phyloP scores from a whole-genome alignment of 2,797 vertebrate species.

The Pseudochirops cupreus region DNA sequence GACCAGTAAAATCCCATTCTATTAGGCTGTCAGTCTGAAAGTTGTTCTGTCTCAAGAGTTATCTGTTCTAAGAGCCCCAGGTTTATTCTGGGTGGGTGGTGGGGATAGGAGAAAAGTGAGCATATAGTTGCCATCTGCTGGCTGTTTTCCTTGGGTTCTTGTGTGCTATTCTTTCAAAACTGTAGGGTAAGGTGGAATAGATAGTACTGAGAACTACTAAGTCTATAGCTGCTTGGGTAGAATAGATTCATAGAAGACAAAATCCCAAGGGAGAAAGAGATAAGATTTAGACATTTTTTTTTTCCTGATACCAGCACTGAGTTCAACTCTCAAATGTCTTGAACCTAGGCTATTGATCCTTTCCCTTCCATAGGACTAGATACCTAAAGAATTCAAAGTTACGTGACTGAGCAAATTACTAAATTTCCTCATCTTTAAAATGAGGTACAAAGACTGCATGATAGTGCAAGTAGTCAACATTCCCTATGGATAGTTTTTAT shows the following conservation, averaged over 20 bases:
- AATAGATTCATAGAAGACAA: conserved; percentile 12
- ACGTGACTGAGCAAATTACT: background rate
- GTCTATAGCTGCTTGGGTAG: background rate
- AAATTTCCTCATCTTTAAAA: background rate
- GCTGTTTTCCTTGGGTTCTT: conserved; percentile 32
- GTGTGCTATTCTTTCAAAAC: background rate
- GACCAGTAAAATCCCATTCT: background rate
- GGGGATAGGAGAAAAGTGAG: background rate
- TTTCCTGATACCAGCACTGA: conserved; percentile 1
- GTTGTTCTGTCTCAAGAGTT: background rate
- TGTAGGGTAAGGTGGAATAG: background rate
- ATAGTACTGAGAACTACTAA: background rate
- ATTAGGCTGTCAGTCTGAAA: background rate
- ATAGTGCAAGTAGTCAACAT: background rate
- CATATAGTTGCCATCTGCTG: background rate
- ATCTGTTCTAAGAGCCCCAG: background rate
- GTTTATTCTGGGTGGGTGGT: background rate
- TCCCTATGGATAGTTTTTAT: background rate
- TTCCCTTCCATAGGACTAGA: background rate
- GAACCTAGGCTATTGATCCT: conserved; percentile 6
- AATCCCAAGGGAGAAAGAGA: background rate
- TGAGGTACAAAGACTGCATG: background rate
- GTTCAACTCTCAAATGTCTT: conserved; percentile 6
- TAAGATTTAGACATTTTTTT: background rate
- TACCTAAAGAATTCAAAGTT: background rate